Percentiles rank a stretch among this genome's conserved stretches.
Conservation (phyloP, 2,888 invertebrate species). For the Spatulosminthurus flaviceps region DNA sequence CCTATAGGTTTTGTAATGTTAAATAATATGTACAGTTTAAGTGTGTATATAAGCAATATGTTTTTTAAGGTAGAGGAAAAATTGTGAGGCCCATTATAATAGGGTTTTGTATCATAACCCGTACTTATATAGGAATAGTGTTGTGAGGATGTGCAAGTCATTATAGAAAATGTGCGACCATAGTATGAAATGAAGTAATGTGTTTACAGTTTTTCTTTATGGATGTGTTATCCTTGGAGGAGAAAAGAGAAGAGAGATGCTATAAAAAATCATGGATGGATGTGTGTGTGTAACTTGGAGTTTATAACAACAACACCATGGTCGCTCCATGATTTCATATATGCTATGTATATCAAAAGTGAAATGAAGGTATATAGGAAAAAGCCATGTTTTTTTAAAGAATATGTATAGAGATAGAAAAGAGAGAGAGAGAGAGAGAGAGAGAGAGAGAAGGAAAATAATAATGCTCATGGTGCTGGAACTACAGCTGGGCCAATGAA, state of each 20-base stretch:
- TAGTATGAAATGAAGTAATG: neutral
- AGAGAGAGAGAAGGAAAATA: no score
- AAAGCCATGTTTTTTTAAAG: no score
- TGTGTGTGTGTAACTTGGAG: neutral
- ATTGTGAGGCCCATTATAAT: neutral
- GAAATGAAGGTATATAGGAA: no score
- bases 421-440: no score
- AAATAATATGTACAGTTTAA: conserved; percentile 15
- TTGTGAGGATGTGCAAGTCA: neutral
- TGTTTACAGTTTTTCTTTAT: conserved; percentile 14
- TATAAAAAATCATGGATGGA: conserved; percentile 22
- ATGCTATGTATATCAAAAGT: no score
- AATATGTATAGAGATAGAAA: no score
- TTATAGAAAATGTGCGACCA: conserved; percentile 14
- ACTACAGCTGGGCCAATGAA: conserved; percentile 51
- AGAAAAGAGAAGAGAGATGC: conserved; percentile 18
- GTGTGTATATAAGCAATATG: no score
- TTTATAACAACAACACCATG: conserved; percentile 1
- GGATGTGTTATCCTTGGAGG: neutral
- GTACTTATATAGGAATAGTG: neutral
- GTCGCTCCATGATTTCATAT: neutral
- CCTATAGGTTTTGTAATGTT: no score
- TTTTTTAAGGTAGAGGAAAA: neutral
- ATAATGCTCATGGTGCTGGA: conserved; percentile 15
- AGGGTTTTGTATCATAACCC: neutral